These are phyloP conservation scores for Globia sparganii DNA, from an alignment of 2,888 invertebrate species.

Conservation along the genomic window DNA sequence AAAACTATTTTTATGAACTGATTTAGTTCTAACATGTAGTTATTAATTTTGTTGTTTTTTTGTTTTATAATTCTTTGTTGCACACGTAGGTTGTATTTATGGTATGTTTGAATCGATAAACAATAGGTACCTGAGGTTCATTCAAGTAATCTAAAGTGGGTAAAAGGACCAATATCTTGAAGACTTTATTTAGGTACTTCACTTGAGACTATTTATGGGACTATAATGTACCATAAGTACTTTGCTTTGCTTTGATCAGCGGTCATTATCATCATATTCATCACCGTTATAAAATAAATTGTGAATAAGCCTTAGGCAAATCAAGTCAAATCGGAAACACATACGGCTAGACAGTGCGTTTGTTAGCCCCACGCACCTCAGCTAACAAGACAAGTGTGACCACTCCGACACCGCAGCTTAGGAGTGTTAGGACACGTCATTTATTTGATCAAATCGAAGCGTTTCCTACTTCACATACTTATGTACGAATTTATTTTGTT, in stretches of 20 bases:
- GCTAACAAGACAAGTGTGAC: constrained; percentile 47
- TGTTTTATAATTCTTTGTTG: background rate
- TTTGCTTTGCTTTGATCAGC: background rate
- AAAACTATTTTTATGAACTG: constrained; percentile 44
- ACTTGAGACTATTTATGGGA: background rate
- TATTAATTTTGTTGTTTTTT: constrained; percentile 36
- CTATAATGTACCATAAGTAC: background rate
- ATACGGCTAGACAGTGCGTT: constrained; percentile 15
- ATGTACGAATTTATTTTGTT: constrained; percentile 22
- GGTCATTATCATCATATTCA: background rate
- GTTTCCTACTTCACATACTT: constrained; percentile 42
- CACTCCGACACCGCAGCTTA: constrained; percentile 34
- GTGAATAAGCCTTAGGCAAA: constrained; percentile 9
- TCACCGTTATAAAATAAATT: background rate
- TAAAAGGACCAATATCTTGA: background rate
- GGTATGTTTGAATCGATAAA: background rate
- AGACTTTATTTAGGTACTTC: background rate
- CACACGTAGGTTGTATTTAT: background rate
- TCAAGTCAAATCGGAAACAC: constrained; percentile 43
- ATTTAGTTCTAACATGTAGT: constrained; percentile 34
- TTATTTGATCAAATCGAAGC: constrained; percentile 40
- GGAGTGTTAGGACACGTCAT: constrained; percentile 22
- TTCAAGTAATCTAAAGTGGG: background rate
- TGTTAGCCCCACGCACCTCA: constrained; percentile 51
- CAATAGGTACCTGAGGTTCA: no score